Evolutionary conservation across 92 coral and sea anemone genomes (phyloP).

Genomic region (Montipora capitata): DNA sequence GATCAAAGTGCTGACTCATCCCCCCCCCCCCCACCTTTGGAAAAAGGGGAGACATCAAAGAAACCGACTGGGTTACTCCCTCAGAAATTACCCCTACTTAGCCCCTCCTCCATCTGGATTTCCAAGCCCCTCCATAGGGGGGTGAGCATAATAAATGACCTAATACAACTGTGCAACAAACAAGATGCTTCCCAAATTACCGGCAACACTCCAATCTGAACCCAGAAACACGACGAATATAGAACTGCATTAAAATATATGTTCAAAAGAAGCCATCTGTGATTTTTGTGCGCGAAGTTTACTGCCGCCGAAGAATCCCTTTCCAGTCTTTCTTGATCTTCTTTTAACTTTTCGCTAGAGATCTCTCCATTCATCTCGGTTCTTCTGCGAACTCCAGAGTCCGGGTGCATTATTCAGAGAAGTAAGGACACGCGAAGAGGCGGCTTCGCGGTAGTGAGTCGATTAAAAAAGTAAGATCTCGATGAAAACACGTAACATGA

Average conservation of each 20-base stretch:
- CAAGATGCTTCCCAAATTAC: slow-evolving; percentile 38
- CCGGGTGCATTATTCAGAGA: slow-evolving; percentile 31
- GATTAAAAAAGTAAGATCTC: no score
- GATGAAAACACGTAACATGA: no score
- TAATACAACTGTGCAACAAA: no score
- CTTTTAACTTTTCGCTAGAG: no score
- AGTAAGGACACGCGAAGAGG: background rate
- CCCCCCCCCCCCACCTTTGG: no score
- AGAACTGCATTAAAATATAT: slow-evolving; percentile 89
- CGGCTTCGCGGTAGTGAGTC: background rate
- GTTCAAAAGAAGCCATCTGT: slow-evolving; percentile 76
- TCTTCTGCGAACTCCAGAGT: slow-evolving; percentile 64
- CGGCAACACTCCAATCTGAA: slow-evolving; percentile 94
- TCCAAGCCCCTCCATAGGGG: no score
- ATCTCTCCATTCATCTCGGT: slow-evolving; percentile 40
- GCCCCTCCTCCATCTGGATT: no score
- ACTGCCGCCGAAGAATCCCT: background rate
- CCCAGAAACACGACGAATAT: slow-evolving; percentile 96
- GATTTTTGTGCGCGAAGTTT: slow-evolving; percentile 13
- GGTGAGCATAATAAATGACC: no score
- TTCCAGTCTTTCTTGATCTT: background rate
- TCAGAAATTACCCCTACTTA: no score
- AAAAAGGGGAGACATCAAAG: no score
- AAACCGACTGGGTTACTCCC: no score
- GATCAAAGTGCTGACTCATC: no score